Base-by-base conservation (phyloP, 2,113 vertebrate genomes). In the Podocnemis expansa region DNA sequence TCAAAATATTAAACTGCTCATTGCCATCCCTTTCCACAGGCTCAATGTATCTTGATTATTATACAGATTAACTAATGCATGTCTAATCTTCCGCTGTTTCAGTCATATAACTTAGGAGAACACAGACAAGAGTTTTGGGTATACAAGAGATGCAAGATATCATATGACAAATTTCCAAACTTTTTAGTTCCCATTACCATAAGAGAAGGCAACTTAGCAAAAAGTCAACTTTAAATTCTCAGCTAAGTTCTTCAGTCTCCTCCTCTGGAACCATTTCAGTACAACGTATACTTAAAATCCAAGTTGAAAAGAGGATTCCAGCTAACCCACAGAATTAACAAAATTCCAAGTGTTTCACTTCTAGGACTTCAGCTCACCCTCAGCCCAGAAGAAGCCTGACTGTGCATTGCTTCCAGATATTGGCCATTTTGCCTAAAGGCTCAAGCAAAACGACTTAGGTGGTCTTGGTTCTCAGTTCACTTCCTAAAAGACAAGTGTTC, bases 41-140 rank as follows among this genome's bases (percentile, higher is more conserved):
- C 1, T 0, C 9, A 21, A n/a, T 82, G 41, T 19, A 83, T 9
- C 78, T 47, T 0, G 0, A 38, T 55, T 52, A 43, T 1, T 0
- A 25, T 63, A 73, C 22, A 83, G 43, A 67, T 7, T 8, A 86
- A 79, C 47, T 1, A 2, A 0, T 2, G 31, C 14, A 78, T 67
- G 31, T 4, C 0, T 0, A 79, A 29, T 81, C n/a, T 67, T 67
- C 43, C 49, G 38, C 55, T 87, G 21, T 38, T 10, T 38, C 80
- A 41, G 86, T 9, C 82, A 90, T 2, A 10, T 19, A 1, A 34
- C 87, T 93, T 10, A 87, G n/a, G 12, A 78, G 87, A 92, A 85
- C 38, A 13, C 80, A 67, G 67, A n/a, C 21, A 67, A 41, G 87
- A 93, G 73, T 81, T 24, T 8, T 10, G 3, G 29, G 10, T 52